A percentile compares a stretch with the other conserved stretches of the same genome.
Conservation (phyloP, 2,113 vertebrate species). For the Nycticorax nycticorax region DNA sequence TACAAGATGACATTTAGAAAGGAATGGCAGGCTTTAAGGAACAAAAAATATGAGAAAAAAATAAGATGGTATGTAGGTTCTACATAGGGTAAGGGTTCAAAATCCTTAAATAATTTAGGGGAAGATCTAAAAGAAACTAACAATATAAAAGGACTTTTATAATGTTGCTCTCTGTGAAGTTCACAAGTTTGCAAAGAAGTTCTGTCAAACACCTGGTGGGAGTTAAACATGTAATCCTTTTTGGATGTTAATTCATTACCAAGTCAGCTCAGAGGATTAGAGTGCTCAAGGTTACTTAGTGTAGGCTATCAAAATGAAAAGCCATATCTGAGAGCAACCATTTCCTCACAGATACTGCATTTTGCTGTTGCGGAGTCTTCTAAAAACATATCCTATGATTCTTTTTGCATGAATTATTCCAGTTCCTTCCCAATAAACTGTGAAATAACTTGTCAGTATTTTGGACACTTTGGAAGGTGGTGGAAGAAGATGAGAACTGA, state of each 20-base stretch:
- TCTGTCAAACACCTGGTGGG: background rate
- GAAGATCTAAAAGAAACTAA: background rate
- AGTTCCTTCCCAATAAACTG: constrained; percentile 20
- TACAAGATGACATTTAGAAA: background rate
- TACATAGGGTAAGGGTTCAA: background rate
- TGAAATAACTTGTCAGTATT: constrained; percentile 35
- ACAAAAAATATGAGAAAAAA: background rate
- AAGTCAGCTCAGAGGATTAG: background rate
- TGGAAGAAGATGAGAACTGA: background rate
- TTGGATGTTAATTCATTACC: background rate
- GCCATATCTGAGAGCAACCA: background rate
- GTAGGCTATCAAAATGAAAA: background rate
- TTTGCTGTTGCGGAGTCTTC: background rate
- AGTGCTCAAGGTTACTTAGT: background rate
- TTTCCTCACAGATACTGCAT: background rate
- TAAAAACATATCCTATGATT: background rate
- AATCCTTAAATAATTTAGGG: background rate
- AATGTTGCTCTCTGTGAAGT: background rate
- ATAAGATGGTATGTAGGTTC: background rate
- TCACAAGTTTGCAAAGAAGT: background rate
- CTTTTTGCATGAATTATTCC: background rate
- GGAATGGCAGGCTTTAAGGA: background rate
- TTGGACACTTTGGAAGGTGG: background rate
- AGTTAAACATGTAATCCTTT: background rate
- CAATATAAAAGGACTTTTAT: background rate